phyloP scores from a whole-genome alignment of 2,113 vertebrate genomes.

The Drymodes brunneopygia region DNA sequence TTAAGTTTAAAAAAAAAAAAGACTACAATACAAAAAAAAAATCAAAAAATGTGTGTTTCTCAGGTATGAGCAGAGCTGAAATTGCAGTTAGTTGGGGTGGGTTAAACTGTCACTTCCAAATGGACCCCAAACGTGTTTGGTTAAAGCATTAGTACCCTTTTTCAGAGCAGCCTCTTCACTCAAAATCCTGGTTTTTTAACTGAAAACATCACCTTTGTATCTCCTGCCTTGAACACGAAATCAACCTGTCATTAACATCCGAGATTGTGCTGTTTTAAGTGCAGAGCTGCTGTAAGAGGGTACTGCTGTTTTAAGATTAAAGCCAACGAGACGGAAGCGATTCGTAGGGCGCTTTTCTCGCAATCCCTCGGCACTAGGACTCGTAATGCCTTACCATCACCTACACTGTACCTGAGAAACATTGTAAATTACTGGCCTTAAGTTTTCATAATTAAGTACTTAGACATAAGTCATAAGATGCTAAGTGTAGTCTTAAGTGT shows the following conservation, averaged over 20 bases:
- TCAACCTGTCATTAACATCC: too few species aligned
- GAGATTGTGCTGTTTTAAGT: neutral
- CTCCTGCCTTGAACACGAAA: neutral
- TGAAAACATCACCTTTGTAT: neutral
- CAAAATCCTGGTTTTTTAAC: neutral
- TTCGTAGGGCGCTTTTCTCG: neutral
- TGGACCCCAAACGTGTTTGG: conserved; percentile 7
- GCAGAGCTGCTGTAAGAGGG: conserved; percentile 43
- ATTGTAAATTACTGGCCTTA: conserved; percentile 79
- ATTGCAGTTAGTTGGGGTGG: conserved; percentile 44
- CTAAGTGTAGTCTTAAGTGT: conserved; percentile 77
- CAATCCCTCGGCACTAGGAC: neutral
- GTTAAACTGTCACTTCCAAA: conserved; percentile 42
- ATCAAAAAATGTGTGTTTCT: conserved; percentile 82
- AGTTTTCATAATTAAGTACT: conserved; percentile 78
- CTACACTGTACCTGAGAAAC: conserved; percentile 91
- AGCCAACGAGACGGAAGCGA: neutral
- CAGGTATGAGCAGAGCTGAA: conserved; percentile 80
- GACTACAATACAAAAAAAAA: conserved; percentile 20
- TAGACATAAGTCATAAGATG: conserved; percentile 81
- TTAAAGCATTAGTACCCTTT: conserved; percentile 69
- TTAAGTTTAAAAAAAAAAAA: conserved; percentile 62
- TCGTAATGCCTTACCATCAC: conserved; percentile 6
- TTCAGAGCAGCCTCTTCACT: conserved; percentile 43
- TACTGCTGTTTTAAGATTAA: conserved; percentile 29